Evolutionary conservation across 2,888 invertebrate species (phyloP), one percentile per base, ranked within the genome.

Genomic region (Mycalesis mineus): DNA sequence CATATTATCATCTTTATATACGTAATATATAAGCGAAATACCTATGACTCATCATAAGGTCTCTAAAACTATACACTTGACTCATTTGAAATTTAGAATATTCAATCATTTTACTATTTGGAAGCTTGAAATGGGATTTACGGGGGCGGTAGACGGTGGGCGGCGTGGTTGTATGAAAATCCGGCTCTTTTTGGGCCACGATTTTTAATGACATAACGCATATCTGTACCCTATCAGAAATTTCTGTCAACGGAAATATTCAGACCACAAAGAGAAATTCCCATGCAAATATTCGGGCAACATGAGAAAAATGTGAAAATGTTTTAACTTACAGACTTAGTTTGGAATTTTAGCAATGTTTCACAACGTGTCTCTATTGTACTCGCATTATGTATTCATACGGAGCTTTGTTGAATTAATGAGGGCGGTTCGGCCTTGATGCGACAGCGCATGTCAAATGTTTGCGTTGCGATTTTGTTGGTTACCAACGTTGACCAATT

Each of bases 341-440:
- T 65, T 58, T 42, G 57, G 57, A 47, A 75, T 78, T 81, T 77
- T 29, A 45, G 45, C 39, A 56, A 56, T 56, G 42, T 54, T 54
- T 42, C 36, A 42, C 15, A 44, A 54, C 14, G 39, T 45, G 28
- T 53, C 36, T 54, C 39, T 48, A 31, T 54, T 54, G 49, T 44
- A 44, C 39, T 41, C 48, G 44, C 48, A 37, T 53, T 58, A 58
- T 42, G 49, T 41, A 42, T 54, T 39, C 29, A 49, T 37, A 36
- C 33, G 52, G 44, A 53, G 44, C 44, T 44, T 53, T 53, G 53
- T 37, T 45, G 41, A 52, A 52, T 42, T 42, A 33, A 42, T 41
- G 45, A 45, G 45, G 45, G 45, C 9, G 13, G 45, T n/a, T 0
- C 7, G 44, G 44, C 29, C 29, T 44, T 29, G 29, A 44, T 29